phyloP scores from a whole-genome alignment of 2,113 vertebrate species.

The Lagenorhynchus albirostris region DNA sequence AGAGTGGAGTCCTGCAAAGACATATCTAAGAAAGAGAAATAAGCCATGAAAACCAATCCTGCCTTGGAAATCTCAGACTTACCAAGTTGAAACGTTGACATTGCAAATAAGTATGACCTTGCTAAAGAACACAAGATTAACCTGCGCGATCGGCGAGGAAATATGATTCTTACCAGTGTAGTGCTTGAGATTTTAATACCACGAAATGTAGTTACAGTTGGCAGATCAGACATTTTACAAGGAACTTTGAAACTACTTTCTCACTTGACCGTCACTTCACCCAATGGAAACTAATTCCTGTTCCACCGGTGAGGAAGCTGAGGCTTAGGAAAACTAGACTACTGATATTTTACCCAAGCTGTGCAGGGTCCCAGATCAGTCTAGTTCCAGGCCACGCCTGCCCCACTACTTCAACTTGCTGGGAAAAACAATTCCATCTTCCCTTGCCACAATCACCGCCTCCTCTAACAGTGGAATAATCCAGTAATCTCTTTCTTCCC shows the following conservation, averaged over 20 bases:
- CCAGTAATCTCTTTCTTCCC: background rate
- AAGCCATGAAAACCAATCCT: slow-evolving; percentile 12
- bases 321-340: background rate
- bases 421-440: background rate
- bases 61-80: background rate
- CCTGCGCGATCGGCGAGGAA: background rate
- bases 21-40: slow-evolving; percentile 28
- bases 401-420: background rate
- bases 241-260: background rate
- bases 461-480: background rate
- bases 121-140: background rate
- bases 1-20: background rate
- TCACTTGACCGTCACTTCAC: background rate
- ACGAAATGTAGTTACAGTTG: background rate
- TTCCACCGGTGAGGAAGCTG: background rate
- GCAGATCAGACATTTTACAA: background rate
- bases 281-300: background rate
- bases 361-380: background rate
- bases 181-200: background rate
- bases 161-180: background rate
- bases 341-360: background rate
- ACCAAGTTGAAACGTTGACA: background rate
- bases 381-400: background rate
- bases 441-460: background rate
- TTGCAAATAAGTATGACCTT: background rate